Base-by-base conservation (phyloP, 30 jellyfish, hydroid and myxozoan species). In the Mastigias papua region DNA sequence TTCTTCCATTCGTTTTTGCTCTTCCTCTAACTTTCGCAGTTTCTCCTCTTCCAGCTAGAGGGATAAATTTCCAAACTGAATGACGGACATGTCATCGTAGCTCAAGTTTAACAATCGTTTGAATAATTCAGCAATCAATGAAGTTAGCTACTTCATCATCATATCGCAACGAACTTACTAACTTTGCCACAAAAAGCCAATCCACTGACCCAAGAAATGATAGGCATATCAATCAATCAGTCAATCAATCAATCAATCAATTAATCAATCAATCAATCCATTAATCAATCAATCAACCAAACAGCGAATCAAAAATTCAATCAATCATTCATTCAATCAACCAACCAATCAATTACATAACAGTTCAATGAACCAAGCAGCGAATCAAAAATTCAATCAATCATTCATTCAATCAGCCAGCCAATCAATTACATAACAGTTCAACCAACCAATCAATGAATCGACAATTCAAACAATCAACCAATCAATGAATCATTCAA, bases 11-110 rank as follows among this genome's bases (percentile, higher is more conserved):
- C 80, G 71, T 37, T 83, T 75, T 33, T 88, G 98, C 76, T 83
- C 92, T 81, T 93, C 92, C 61, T 89, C 97, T 10, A 89, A 81
- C 83, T 80, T 89, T 35, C 89, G 48, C 35, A 78, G 97, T 69
- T 72, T 78, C 72, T 89, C 97, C 29, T 83, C 79, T 61, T 89
- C 97, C 46, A 89, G 79, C 97, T 89, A 58, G n/a, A 86, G 63
- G 49, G 15, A 27, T 48, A 31, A 37, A 37, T 37, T 37, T 37
- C 10, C 54, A 37, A n/a, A n/a, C n/a, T n/a, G n/a, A n/a, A n/a
- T n/a, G n/a, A n/a, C n/a, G n/a, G n/a, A n/a, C n/a, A n/a, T n/a
- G n/a, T n/a, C n/a, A n/a, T n/a, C n/a, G n/a, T n/a, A n/a, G n/a
- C n/a, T n/a, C n/a, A n/a, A n/a, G n/a, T n/a, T n/a, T n/a, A n/a